These are phyloP conservation scores for Tryphoninae sp. DNA, from an alignment of 2,888 invertebrate genomes.

Conservation along the genomic window DNA sequence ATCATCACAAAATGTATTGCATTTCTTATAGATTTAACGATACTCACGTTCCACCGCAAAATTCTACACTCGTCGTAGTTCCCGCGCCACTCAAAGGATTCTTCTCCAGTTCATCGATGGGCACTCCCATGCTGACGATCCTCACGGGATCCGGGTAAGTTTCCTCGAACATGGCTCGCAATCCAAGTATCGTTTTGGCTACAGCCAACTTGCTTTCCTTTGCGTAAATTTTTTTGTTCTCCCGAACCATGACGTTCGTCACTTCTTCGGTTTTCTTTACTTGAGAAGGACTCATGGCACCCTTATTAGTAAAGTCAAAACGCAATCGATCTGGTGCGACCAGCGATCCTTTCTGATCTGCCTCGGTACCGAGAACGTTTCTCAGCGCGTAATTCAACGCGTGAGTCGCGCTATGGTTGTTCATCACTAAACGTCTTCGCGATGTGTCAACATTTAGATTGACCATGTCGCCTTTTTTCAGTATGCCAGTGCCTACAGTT, in stretches of 20 bases:
- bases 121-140: conserved; percentile 96
- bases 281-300: conserved; percentile 94
- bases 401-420: conserved; percentile 99
- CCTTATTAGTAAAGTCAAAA: conserved; percentile 98
- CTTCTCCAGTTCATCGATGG: conserved; percentile 93
- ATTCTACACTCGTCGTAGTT: conserved; percentile 96
- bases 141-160: conserved; percentile 98
- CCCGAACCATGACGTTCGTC: conserved; percentile 89
- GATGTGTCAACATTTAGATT: conserved; percentile 91
- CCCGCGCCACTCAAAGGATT: conserved; percentile 93
- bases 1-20: conserved; percentile 29
- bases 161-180: conserved; percentile 99
- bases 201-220: conserved; percentile 91
- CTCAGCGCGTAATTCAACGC: conserved; percentile 96
- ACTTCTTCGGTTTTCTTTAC: conserved; percentile 92
- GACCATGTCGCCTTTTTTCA: conserved; percentile 93
- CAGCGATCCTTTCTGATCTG: conserved; percentile 97
- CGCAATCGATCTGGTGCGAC: conserved; percentile 98
- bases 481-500: conserved; percentile 89
- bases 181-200: conserved; percentile 95
- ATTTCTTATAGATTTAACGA: background rate
- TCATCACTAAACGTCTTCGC: conserved; percentile 96
- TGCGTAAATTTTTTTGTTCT: conserved; percentile 92
- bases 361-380: conserved; percentile 93
- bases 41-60: conserved; percentile 97